A percentile compares a stretch with the other conserved stretches of the same genome.
Conservation (phyloP, 2,113 vertebrate genomes). For the Nibea albiflora region DNA sequence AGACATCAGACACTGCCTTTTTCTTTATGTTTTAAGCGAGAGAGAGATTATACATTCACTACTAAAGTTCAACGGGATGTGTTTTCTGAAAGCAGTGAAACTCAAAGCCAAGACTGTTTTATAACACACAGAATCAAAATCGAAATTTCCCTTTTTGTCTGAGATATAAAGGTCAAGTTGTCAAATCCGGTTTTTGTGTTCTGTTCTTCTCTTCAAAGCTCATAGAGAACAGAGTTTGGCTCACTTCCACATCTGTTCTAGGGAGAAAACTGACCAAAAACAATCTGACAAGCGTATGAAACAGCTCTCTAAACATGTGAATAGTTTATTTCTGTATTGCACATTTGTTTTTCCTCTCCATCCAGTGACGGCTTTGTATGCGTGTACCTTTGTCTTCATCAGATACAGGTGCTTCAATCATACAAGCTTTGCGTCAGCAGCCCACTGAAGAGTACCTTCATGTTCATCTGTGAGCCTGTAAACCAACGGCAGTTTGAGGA, state of each 20-base stretch:
- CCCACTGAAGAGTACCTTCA: background rate
- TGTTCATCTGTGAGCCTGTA: background rate
- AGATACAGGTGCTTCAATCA: no score
- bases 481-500: background rate
- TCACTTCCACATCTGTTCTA: background rate
- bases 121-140: background rate
- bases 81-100: background rate
- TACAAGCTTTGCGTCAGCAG: background rate
- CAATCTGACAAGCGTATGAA: background rate
- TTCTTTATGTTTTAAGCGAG: background rate
- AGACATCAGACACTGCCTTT: background rate
- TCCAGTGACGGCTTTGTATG: background rate
- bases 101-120: background rate
- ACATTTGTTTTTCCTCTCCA: background rate
- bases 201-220: background rate
- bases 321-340: background rate
- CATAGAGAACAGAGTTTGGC: background rate
- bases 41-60: conserved; percentile 3
- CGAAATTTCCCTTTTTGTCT: background rate
- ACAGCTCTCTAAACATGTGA: background rate
- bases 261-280: background rate
- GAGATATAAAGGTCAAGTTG: background rate
- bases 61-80: background rate
- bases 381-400: background rate
- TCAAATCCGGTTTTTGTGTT: background rate